Evolutionary conservation across 2,113 vertebrate genomes (phyloP).

Genomic region (Oryzias curvinotus): DNA sequence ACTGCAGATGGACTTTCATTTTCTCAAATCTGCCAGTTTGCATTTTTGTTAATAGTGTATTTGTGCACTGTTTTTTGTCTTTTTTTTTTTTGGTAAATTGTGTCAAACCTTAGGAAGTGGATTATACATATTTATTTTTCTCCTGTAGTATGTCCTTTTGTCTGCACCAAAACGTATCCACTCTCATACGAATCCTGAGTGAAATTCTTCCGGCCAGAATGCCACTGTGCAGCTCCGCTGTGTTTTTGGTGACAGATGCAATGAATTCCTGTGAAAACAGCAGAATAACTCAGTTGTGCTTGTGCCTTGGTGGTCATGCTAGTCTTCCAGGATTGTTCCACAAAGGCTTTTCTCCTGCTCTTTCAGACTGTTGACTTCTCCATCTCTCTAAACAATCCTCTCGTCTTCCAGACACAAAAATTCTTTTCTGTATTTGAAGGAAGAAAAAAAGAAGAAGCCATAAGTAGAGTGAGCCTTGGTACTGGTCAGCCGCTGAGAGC

Average conservation of each 20-base stretch:
- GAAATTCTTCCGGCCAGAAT: conserved; percentile 37
- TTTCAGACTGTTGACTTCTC: conserved; percentile 32
- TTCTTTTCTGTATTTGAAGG: background rate
- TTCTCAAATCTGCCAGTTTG: conserved; percentile 19
- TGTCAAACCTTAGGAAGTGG: conserved; percentile 15
- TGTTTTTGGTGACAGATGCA: conserved; percentile 23
- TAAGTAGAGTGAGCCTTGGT: conserved; percentile 48
- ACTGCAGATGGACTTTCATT: background rate
- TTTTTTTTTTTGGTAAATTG: conserved; percentile 23
- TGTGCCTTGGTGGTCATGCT: conserved; percentile 51
- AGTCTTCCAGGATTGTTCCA: conserved; percentile 69
- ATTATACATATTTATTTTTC: conserved; percentile 16
- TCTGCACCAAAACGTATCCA: conserved; percentile 27
- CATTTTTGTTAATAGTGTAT: conserved; percentile 12
- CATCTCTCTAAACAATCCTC: conserved; percentile 40
- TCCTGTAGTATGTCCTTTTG: conserved; percentile 7
- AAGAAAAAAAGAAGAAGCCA: conserved; percentile 50
- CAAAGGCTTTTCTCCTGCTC: conserved; percentile 18
- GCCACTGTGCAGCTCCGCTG: conserved; percentile 33
- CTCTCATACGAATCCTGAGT: conserved; percentile 23
- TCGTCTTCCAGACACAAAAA: conserved; percentile 69
- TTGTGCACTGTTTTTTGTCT: conserved; percentile 24
- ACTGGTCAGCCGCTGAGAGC: conserved; percentile 34
- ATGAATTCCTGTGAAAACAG: conserved; percentile 31
- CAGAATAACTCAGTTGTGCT: conserved; percentile 18